These are phyloP conservation scores for Proteles cristata DNA, from an alignment of 2,113 vertebrate genomes.

Conservation along the genomic window DNA sequence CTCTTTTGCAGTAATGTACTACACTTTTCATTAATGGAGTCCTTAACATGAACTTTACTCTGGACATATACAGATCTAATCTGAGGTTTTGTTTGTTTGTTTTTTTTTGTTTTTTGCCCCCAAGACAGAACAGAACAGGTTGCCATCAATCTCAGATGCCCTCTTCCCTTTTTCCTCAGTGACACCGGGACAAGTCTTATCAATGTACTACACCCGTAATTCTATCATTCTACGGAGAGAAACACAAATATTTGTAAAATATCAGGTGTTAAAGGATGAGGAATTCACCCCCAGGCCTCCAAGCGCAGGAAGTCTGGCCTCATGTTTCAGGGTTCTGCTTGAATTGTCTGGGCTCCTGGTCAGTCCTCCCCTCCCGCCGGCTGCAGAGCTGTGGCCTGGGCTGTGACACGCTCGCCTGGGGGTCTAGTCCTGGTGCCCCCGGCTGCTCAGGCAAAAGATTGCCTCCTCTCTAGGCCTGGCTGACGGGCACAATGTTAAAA, in stretches of 20 bases:
- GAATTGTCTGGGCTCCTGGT: too few relatives aligned
- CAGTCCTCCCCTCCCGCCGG: not conserved
- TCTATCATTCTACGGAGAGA: not conserved
- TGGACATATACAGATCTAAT: not conserved
- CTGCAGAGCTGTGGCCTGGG: not conserved
- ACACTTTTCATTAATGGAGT: not conserved
- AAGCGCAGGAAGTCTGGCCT: not conserved
- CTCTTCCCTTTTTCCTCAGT: not conserved
- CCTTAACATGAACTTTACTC: not conserved
- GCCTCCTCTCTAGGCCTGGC: not conserved
- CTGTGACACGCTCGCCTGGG: not conserved
- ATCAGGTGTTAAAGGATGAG: conserved; percentile 7
- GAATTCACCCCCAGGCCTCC: not conserved
- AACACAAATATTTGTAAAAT: not conserved
- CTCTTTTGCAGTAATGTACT: not conserved
- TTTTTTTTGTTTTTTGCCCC: not conserved
- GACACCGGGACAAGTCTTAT: not conserved
- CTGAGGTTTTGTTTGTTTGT: not conserved
- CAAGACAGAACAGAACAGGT: not conserved
- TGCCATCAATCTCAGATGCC: not conserved
- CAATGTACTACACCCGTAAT: not conserved
- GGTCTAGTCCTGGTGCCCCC: not conserved
- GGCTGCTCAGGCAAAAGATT: rapidly evolving
- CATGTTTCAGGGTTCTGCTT: not conserved
- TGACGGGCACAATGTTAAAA: not conserved